Percentiles rank a stretch among this genome's conserved stretches.
These are phyloP conservation scores for Circaetus cinerascens DNA, from an alignment of 2,113 vertebrate species.

Conservation along the genomic window DNA sequence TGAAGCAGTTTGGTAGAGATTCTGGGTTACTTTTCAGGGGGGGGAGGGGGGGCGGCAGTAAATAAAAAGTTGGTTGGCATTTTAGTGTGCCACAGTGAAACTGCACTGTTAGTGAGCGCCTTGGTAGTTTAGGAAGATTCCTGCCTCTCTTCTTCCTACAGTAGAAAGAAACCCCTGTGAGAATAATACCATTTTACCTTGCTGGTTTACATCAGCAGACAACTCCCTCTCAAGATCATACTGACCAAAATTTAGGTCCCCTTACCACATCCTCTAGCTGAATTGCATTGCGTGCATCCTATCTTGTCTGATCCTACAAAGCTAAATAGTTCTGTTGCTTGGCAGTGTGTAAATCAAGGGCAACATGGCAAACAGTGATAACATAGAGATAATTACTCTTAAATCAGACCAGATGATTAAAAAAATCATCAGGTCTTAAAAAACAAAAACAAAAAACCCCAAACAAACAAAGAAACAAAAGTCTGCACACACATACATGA, in stretches of 20 bases:
- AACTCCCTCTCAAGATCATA: neutral
- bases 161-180: neutral
- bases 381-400: neutral
- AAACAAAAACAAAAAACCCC: too few relatives aligned
- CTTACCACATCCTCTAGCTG: neutral
- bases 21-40: neutral
- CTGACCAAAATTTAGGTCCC: neutral
- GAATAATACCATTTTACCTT: neutral
- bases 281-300: neutral
- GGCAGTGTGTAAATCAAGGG: neutral
- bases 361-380: neutral
- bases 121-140: neutral
- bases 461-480: neutral
- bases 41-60: neutral
- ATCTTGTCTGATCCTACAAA: neutral
- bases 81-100: neutral
- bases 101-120: neutral
- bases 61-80: neutral
- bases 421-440: neutral
- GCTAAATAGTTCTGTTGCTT: neutral
- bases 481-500: neutral
- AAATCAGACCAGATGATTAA: neutral
- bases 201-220: neutral
- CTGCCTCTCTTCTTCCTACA: neutral
- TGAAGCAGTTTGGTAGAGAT: neutral